Evolutionary conservation across 64 coral and sea anemone species (phyloP), one percentile per base, ranked within the genome.

Genomic region (Pocillopora verrucosa): DNA sequence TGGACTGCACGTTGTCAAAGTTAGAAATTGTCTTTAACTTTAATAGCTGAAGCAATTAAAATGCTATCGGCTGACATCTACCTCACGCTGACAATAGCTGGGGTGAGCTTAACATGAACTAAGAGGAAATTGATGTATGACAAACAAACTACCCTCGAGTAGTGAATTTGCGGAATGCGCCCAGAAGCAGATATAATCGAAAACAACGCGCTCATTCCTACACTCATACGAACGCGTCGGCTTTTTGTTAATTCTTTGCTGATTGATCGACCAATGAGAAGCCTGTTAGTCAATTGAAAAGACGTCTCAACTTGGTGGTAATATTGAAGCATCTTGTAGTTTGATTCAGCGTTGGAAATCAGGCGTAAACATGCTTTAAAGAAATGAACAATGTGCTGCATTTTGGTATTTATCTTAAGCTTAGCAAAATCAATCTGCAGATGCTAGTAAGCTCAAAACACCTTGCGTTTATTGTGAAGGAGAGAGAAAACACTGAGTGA

Each of bases 111-210:
- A 85, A 72, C 65, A 65, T 58, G 57, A 72, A 70, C 11, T 36
- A 85, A 72, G 65, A 22, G 62, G 57, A 85, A 85, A 85, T 85
- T 85, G 70, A 85, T 85, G 82, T 72, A 12, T 41, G 57, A 11
- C 65, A 85, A 85, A 85, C 64, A 85, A 72, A 72, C 41, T 85
- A 59, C 77, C 57, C 22, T 60, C 57, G 20, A 85, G 82, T 72
- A 72, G 19, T 85, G 82, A 72, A 72, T 85, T 45, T 72, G 82
- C 82, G 82, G 82, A 85, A 85, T 15, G 20, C 2, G 14, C 36
- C 2, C 82, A 85, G 82, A 85, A 85, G 82, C 82, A 72, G 26
- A 85, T 85, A 85, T 85, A 72, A 85, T 56, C 11, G 41, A n/a
- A 72, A 72, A 72, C 56, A 57, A 72, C 65, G 68, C 25, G 26